A percentile compares a stretch with the other conserved stretches of the same genome.
Evolutionary conservation across 2,888 invertebrate genomes (phyloP).

Genomic region (Pantelozetes paolii): DNA sequence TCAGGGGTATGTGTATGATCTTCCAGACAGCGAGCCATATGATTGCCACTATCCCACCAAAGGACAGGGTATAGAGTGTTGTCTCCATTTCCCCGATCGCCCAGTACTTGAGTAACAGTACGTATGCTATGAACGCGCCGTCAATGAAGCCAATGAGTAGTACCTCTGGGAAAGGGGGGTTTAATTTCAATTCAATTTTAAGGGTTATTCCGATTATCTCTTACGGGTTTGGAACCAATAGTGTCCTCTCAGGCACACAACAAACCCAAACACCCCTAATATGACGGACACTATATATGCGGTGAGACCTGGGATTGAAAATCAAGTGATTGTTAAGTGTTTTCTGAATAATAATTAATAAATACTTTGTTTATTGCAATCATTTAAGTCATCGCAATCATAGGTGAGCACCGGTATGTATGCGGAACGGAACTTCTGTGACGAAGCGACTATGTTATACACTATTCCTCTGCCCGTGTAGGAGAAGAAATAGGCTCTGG

Average conservation of each 20-base stretch:
- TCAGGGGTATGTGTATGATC: slow-evolving; percentile 61
- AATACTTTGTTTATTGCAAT: slow-evolving; percentile 60
- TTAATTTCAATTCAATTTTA: slow-evolving; percentile 38
- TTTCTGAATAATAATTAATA: too few relatives aligned
- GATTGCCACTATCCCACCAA: slow-evolving; percentile 61
- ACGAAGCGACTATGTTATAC: slow-evolving; percentile 49
- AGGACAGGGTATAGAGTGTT: slow-evolving; percentile 50
- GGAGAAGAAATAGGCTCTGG: slow-evolving; percentile 48
- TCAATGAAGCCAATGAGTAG: slow-evolving; percentile 61
- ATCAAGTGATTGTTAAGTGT: too few relatives aligned
- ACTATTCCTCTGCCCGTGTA: slow-evolving; percentile 50
- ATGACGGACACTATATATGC: slow-evolving; percentile 47
- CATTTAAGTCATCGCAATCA: slow-evolving; percentile 58
- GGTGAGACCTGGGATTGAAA: neutral
- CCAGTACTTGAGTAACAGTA: slow-evolving; percentile 52
- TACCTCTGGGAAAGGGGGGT: slow-evolving; percentile 54
- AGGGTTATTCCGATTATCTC: slow-evolving; percentile 41
- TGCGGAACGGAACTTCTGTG: slow-evolving; percentile 51
- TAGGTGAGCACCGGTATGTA: slow-evolving; percentile 67
- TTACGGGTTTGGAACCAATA: slow-evolving; percentile 58
- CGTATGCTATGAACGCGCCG: slow-evolving; percentile 60
- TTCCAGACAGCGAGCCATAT: slow-evolving; percentile 64
- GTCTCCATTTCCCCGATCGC: slow-evolving; percentile 55
- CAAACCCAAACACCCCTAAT: slow-evolving; percentile 58
- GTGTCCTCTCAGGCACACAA: slow-evolving; percentile 64